Evolutionary conservation across 2,888 invertebrate genomes (phyloP).

Genomic region (Chalcosyrphus nemorum): DNA sequence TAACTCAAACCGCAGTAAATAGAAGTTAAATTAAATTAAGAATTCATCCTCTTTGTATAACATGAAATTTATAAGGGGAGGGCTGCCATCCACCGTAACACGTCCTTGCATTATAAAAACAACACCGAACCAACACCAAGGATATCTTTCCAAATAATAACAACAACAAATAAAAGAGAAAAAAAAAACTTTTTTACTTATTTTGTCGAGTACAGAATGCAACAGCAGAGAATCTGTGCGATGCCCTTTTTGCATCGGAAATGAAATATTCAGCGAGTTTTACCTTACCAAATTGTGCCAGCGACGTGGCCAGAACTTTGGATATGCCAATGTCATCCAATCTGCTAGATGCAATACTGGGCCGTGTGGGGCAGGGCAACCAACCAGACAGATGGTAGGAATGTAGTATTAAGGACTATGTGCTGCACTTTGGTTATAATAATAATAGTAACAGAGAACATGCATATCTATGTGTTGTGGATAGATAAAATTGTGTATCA

Average conservation of each 20-base stretch:
- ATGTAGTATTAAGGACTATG: slow-evolving; percentile 12
- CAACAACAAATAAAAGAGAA: slow-evolving; percentile 4
- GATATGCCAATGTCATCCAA: slow-evolving; percentile 67
- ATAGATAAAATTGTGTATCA: slow-evolving; percentile 57
- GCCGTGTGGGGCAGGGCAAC: background rate
- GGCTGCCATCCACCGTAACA: background rate
- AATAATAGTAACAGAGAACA: slow-evolving; percentile 43
- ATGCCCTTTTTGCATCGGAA: slow-evolving; percentile 54
- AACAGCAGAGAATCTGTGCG: slow-evolving; percentile 35
- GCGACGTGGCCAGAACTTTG: slow-evolving; percentile 50
- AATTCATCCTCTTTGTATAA: slow-evolving; percentile 29
- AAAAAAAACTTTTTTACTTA: background rate
- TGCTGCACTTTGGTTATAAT: slow-evolving; percentile 23
- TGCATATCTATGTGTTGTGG: slow-evolving; percentile 24
- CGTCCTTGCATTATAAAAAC: slow-evolving; percentile 4
- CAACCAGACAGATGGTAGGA: slow-evolving; percentile 24
- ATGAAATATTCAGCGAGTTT: slow-evolving; percentile 59
- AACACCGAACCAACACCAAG: slow-evolving; percentile 6
- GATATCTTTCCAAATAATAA: slow-evolving; percentile 8
- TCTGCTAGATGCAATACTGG: slow-evolving; percentile 48
- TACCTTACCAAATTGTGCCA: slow-evolving; percentile 54
- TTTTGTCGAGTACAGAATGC: slow-evolving; percentile 5
- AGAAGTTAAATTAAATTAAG: slow-evolving; percentile 33
- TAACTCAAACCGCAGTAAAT: background rate
- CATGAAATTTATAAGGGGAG: slow-evolving; percentile 1